Conservation (phyloP, 2,888 invertebrate species). For the Aphodius sticticus region DNA sequence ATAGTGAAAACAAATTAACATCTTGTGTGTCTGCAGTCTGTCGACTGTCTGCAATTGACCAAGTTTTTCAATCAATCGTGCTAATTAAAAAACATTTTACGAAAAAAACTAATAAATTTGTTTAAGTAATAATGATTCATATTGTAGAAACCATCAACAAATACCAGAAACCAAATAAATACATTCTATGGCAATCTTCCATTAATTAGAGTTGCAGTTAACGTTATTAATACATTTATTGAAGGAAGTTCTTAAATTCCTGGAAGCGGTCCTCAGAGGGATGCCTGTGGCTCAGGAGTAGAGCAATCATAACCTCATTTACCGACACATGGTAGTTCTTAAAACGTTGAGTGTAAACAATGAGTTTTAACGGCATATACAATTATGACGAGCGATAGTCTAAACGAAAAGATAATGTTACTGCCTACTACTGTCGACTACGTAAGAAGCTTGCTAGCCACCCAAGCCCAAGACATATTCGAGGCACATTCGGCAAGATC, state of each 20-base stretch:
- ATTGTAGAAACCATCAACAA: too few relatives aligned
- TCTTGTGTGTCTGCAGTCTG: too few relatives aligned
- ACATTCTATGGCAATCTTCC: background rate
- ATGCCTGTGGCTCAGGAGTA: conserved; percentile 11
- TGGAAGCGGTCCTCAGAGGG: conserved; percentile 12
- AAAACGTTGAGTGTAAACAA: conserved; percentile 44
- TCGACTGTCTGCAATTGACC: too few relatives aligned
- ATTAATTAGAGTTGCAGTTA: background rate
- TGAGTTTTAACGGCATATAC: conserved; percentile 46
- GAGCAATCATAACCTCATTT: conserved; percentile 19
- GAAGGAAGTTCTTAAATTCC: background rate
- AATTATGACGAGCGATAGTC: conserved; percentile 46
- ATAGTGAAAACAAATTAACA: too few relatives aligned
- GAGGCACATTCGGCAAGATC: background rate
- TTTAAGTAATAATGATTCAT: too few relatives aligned
- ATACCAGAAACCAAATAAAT: too few relatives aligned
- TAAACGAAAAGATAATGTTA: conserved; percentile 46
- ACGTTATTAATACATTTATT: background rate
- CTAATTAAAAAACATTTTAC: too few relatives aligned
- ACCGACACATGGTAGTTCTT: conserved; percentile 43
- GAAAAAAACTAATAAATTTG: too few relatives aligned
- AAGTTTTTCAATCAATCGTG: too few relatives aligned
- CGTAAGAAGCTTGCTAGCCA: conserved; percentile 34
- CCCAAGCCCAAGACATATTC: conserved; percentile 36
- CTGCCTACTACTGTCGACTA: conserved; percentile 26